Conservation (phyloP, 2,113 vertebrate genomes). For the Corythornis cristatus region DNA sequence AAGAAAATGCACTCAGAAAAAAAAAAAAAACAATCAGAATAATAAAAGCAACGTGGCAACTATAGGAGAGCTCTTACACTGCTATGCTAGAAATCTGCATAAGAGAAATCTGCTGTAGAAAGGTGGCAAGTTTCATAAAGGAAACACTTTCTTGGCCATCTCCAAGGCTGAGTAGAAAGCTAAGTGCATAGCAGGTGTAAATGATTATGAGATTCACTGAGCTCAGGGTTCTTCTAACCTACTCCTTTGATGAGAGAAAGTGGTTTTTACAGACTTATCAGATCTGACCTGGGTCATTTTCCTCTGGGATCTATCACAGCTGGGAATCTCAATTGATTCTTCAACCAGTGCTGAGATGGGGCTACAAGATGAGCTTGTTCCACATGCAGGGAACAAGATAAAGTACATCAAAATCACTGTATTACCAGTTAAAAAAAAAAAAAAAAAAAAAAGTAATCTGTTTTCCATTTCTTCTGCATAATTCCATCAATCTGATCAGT, state of each 20-base stretch:
- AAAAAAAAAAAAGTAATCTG: no score
- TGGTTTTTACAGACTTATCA: background rate
- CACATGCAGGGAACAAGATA: background rate
- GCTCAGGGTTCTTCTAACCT: slow-evolving; percentile 1
- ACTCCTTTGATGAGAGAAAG: background rate
- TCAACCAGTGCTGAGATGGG: background rate
- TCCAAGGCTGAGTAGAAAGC: background rate
- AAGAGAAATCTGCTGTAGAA: background rate
- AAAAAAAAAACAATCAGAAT: background rate
- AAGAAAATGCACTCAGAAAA: background rate
- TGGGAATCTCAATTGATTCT: background rate
- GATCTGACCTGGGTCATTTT: background rate
- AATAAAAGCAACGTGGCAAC: background rate
- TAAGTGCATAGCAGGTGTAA: background rate
- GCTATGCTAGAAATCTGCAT: background rate
- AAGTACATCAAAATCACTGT: background rate
- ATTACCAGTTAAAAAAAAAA: background rate
- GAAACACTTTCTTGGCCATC: background rate
- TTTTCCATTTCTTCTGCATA: background rate
- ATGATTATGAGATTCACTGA: background rate
- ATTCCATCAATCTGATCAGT: background rate
- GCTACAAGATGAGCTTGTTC: background rate
- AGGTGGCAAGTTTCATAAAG: background rate
- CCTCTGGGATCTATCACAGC: background rate
- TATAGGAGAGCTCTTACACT: background rate